Base-by-base conservation (phyloP, 2,797 vertebrate genomes). In the Pteronotus mesoamericanus region DNA sequence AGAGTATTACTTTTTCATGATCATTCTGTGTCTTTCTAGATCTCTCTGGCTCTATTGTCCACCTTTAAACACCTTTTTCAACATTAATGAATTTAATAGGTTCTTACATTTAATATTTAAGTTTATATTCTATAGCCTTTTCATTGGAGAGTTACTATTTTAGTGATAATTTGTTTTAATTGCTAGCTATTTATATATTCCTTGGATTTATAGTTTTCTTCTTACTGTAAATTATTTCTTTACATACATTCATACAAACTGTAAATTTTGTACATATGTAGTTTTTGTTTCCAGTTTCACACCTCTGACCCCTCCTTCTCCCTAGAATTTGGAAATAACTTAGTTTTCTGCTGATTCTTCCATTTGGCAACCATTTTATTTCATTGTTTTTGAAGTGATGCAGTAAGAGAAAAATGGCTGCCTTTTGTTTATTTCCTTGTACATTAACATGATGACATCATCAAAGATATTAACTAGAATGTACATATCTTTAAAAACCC, bases 381-480 rank as follows among this genome's bases (percentile, higher is more conserved):
- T 95, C 97, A 92, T 95, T 97, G 82, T 95, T 98, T 92, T 92
- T 95, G 94, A 95, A 97, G 86, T 97, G 96, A 95, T 97, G 82
- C 97, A 98, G 98, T 97, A 98, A 97, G 91, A 98, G 96, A 97
- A 98, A 98, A 98, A 98, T 98, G 98, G 98, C 97, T 98, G 97
- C 98, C 98, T 98, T 98, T 98, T 98, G 98, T 98, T 98, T 98
- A 98, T 98, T 97, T 98, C 97, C 97, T 97, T 97, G 96, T 97
- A 93, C 96, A 93, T 96, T 96, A 94, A 93, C 94, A 96, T 98
- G 29, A 39, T 98, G 98, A 98, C 97, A 97, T 98, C 98, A 98
- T 98, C 96, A 98, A 34, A 92, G 96, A 84, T 97, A 97, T 91
- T 0, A 87, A 96, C 96, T 96, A 96, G 94, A 97, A 97, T 85